These are phyloP conservation scores for Dastarcus helophoroides DNA, from an alignment of 2,888 invertebrate genomes.

Conservation along the genomic window DNA sequence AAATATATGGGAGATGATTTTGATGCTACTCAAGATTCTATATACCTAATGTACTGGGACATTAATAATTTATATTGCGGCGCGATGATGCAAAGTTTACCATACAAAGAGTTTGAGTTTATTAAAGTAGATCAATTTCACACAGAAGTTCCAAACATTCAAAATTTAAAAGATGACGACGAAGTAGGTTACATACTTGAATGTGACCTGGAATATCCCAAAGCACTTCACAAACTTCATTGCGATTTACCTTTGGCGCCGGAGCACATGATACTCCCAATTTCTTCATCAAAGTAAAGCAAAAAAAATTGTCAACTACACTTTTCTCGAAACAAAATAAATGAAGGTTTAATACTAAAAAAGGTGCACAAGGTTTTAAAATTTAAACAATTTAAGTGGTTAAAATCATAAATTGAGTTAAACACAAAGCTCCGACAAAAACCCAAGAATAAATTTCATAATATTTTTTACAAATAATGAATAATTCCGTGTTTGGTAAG, in stretches of 20 bases:
- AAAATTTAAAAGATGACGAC: conserved; percentile 10
- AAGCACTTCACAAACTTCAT: conserved; percentile 22
- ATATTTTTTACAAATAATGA: conserved; percentile 7
- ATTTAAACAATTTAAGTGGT: conserved; percentile 26
- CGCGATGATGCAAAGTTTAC: conserved; percentile 20
- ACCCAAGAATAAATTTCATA: conserved; percentile 6
- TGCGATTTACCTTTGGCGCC: conserved; percentile 10
- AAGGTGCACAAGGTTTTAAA: conserved; percentile 22
- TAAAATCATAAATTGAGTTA: conserved; percentile 26
- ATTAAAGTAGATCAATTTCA: conserved; percentile 9
- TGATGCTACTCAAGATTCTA: conserved; percentile 15
- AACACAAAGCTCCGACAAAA: conserved; percentile 24
- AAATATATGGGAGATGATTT: conserved; percentile 23
- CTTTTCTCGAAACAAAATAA: no score
- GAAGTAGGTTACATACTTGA: conserved; percentile 27
- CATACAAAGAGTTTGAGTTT: conserved; percentile 23
- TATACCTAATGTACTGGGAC: conserved; percentile 22
- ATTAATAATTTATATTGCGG: conserved; percentile 23
- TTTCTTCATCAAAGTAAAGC: conserved; percentile 1
- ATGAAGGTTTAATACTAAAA: conserved; percentile 16
- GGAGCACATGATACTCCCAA: conserved; percentile 9
- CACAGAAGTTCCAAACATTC: conserved; percentile 6
- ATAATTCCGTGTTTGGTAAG: conserved; percentile 10
- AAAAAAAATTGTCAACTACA: no score
- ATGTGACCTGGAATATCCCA: conserved; percentile 31